Conservation (phyloP, 2,797 vertebrate genomes). For the Thamnophis elegans region DNA sequence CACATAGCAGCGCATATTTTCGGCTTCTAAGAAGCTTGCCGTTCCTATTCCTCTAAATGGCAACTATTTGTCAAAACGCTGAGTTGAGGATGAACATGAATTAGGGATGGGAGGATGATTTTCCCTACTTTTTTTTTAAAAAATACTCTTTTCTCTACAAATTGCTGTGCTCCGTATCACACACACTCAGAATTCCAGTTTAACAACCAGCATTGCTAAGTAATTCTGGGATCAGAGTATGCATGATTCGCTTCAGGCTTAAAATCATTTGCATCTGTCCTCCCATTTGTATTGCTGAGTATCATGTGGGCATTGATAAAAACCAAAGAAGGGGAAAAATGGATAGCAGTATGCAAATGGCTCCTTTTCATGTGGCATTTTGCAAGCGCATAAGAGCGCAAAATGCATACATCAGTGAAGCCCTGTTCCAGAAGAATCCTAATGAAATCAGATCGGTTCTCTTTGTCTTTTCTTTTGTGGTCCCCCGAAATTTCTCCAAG, state of each 20-base stretch:
- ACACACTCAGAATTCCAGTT: neutral
- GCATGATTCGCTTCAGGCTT: neutral
- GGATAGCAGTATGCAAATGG: neutral
- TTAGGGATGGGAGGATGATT: neutral
- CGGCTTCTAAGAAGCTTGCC: neutral
- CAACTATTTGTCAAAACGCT: neutral
- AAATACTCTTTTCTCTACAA: neutral
- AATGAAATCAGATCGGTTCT: neutral
- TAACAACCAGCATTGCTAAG: neutral
- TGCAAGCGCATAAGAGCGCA: neutral
- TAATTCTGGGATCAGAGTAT: neutral
- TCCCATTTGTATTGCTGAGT: neutral
- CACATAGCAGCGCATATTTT: neutral
- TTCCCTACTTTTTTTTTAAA: no score
- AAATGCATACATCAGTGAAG: neutral
- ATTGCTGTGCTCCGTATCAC: neutral
- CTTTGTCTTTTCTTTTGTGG: neutral
- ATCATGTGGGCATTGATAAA: neutral
- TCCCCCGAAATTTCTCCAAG: neutral
- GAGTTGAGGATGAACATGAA: neutral
- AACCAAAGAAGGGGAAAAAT: neutral
- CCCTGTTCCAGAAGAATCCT: neutral
- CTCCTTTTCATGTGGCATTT: neutral
- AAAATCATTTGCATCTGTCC: neutral
- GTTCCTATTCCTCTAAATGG: neutral